Evolutionary conservation across 2,113 vertebrate genomes (phyloP).

Genomic region (Fregata magnificens): DNA sequence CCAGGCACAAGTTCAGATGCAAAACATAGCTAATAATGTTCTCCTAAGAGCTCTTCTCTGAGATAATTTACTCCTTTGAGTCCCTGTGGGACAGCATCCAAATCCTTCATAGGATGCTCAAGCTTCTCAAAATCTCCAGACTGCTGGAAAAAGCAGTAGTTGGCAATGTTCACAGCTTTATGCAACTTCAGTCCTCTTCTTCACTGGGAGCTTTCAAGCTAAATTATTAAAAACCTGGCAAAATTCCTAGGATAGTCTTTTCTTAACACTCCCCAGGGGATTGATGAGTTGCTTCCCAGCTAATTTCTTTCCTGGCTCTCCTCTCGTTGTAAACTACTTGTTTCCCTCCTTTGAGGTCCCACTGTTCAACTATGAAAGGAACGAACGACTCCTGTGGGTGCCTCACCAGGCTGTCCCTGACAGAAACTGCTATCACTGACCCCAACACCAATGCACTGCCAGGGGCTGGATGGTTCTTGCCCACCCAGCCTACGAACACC

Average conservation of each 20-base stretch:
- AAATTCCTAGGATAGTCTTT: neutral
- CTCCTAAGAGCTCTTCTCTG: neutral
- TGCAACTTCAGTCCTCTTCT: neutral
- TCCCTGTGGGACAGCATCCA: neutral
- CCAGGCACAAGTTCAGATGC: neutral
- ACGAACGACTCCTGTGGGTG: rapidly evolving
- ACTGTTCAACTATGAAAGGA: neutral
- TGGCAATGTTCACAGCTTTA: neutral
- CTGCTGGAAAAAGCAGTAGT: neutral
- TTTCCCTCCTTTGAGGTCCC: neutral
- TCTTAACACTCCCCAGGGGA: neutral
- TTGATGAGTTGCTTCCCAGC: neutral
- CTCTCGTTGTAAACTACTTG: neutral
- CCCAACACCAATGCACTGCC: no score
- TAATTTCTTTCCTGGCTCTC: neutral
- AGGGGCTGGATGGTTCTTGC: neutral
- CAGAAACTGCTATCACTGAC: neutral
- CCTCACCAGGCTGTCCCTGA: neutral
- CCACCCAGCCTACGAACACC: neutral
- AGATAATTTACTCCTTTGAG: neutral
- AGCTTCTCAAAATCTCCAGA: neutral
- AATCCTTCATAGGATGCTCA: neutral
- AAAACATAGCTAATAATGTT: neutral
- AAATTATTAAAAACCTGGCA: neutral
- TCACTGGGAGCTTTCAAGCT: neutral